These are phyloP conservation scores for Bolinopsis microptera DNA, from an alignment of 37 sponge, comb jelly and placozoan species.

Conservation along the genomic window DNA sequence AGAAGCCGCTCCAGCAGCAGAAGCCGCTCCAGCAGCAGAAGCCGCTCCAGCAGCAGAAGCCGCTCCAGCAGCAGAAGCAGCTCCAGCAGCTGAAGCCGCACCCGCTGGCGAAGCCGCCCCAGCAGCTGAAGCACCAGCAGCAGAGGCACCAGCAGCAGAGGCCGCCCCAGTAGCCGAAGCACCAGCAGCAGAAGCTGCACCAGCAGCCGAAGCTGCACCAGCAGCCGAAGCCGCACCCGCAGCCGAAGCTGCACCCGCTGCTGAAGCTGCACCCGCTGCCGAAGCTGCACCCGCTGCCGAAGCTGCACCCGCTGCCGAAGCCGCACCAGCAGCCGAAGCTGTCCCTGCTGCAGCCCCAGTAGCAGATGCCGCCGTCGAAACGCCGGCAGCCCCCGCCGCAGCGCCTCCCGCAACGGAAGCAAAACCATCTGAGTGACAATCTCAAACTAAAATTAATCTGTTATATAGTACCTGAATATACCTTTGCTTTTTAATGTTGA, in stretches of 20 bases:
- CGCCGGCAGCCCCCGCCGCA: not conserved
- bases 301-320: not conserved
- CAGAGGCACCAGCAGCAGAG: not conserved
- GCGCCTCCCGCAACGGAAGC: conserved; percentile 6
- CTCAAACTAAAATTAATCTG: not conserved
- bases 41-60: not conserved
- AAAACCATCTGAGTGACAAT: not conserved
- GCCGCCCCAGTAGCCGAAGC: not conserved
- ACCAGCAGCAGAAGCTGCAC: conserved; percentile 7
- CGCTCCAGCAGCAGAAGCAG: not conserved
- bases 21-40: not conserved
- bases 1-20: not conserved
- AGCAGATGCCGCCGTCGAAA: not conserved
- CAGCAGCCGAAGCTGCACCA: not conserved
- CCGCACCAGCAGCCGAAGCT: not conserved
- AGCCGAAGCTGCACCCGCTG: not conserved
- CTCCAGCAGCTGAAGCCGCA: not conserved
- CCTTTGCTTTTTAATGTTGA: not conserved
- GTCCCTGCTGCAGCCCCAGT: not conserved
- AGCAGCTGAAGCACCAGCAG: not conserved
- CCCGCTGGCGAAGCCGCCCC: not conserved
- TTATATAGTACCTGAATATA: not conserved
- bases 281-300: not conserved
- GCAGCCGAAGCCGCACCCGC: not conserved
- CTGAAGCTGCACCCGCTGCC: not conserved